Conservation (phyloP, 2,888 invertebrate species). For the Panzeria rudis region DNA sequence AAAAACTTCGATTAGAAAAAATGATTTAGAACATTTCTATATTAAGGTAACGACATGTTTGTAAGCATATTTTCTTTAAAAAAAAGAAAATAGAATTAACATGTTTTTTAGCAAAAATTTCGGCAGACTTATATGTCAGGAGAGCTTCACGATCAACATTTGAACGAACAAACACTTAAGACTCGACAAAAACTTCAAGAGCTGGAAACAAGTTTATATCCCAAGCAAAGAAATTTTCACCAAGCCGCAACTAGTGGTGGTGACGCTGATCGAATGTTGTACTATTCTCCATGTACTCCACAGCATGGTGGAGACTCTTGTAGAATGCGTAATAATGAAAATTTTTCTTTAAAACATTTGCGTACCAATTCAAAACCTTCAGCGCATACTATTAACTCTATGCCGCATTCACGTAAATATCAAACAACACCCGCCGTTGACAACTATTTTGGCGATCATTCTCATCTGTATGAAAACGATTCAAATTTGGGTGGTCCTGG, state of each 20-base stretch:
- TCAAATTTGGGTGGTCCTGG: constrained; percentile 63
- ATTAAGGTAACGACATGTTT: too few species aligned
- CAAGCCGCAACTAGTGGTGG: constrained; percentile 64
- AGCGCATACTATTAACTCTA: background rate
- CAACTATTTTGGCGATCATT: constrained; percentile 27
- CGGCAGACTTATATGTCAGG: background rate
- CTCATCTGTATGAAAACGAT: constrained; percentile 65
- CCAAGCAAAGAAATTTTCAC: constrained; percentile 2
- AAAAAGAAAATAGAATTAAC: background rate
- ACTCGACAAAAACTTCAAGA: constrained; percentile 33
- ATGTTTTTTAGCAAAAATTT: constrained; percentile 6
- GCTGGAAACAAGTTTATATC: background rate
- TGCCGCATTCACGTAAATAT: constrained; percentile 13
- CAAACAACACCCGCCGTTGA: constrained; percentile 7
- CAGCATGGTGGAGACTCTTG: constrained; percentile 39
- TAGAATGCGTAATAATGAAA: constrained; percentile 31
- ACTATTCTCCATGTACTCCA: background rate
- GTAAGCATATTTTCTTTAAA: too few species aligned
- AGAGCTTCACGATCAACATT: constrained; percentile 15
- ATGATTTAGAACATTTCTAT: too few species aligned
- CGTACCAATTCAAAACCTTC: constrained; percentile 17
- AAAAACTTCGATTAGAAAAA: too few species aligned
- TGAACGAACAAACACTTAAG: constrained; percentile 53
- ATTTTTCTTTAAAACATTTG: constrained; percentile 5
- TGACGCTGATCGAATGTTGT: constrained; percentile 71